Base-by-base conservation (phyloP, 2,797 vertebrate genomes). In the Novumbra hubbsi region DNA sequence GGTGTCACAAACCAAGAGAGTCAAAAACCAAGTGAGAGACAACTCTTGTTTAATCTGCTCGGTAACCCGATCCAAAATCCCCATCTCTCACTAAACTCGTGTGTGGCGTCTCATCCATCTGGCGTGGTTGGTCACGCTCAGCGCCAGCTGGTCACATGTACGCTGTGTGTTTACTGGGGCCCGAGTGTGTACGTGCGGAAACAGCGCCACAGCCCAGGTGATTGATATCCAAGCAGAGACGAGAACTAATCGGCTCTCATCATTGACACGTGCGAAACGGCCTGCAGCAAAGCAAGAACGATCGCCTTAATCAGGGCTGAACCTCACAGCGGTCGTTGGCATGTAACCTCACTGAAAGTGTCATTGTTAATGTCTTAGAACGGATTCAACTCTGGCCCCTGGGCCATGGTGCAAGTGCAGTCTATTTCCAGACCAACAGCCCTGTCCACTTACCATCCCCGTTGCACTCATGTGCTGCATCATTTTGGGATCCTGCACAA, bases 381-480 rank as follows among this genome's bases (percentile, higher is more conserved):
- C 41, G 4, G 41, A 45, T 45, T 45, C 11, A 45, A 45, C 41
- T 1, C 21, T 9, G n/a, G n/a, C 21, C 55, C n/a, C 32, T 32
- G 32, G 32, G 32, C 32, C 2, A 49, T 38, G 17, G n/a, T 45
- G 17, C 16, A 55, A 3, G 32, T n/a, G 9, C 4, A 63, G 24
- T 30, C 15, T 64, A 27, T 30, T 8, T 28, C 24, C 6, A 62
- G 57, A 64, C 11, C 55, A n/a, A 14, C 28, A 17, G 32, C 2
- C 5, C 7, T 52, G 3, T n/a, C 78, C 63, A 88, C 96, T 94
- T 88, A 98, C 98, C 97, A 99, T 98, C 88, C 96, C 96, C 0
- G 97, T 96, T 0, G 96, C 89, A 83, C 91, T 95, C 96, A 99
- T 98, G 85, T 98, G 97, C 17, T 97, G 97, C 73, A 99, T 91